Percentiles rank a stretch among this genome's conserved stretches.
Evolutionary conservation across 2,797 vertebrate species (phyloP).

Genomic region (Rhinatrema bivittatum): DNA sequence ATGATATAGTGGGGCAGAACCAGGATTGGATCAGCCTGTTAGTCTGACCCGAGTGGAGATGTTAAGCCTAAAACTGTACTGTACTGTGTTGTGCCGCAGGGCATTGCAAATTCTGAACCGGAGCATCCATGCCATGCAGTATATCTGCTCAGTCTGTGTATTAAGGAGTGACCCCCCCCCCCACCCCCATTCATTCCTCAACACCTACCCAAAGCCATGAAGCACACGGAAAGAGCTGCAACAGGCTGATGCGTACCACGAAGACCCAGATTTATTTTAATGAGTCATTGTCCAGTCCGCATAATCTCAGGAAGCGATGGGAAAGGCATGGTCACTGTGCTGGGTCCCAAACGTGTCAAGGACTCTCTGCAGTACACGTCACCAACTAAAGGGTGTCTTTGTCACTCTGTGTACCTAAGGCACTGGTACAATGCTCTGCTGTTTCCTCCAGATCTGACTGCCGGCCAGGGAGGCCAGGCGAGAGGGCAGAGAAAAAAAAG

Average conservation of each 20-base stretch:
- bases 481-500: too few relatives aligned
- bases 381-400: background rate
- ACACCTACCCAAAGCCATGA: constrained; percentile 1
- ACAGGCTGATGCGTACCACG: background rate
- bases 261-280: background rate
- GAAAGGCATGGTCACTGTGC: background rate
- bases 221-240: background rate
- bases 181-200: too few relatives aligned
- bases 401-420: too few relatives aligned
- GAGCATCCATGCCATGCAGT: too few relatives aligned
- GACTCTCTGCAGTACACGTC: background rate
- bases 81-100: too few relatives aligned
- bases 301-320: fast-evolving
- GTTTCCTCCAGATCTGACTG: background rate
- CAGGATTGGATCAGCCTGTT: too few relatives aligned
- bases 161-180: too few relatives aligned
- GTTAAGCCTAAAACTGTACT: too few relatives aligned
- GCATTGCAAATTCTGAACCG: too few relatives aligned
- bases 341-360: background rate
- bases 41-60: too few relatives aligned
- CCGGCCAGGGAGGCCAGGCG: background rate
- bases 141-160: too few relatives aligned
- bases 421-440: background rate
- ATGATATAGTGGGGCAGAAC: too few relatives aligned
- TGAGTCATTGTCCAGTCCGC: fast-evolving